These are phyloP conservation scores for Acrobasis repandana DNA, from an alignment of 2,888 invertebrate genomes.

Conservation along the genomic window DNA sequence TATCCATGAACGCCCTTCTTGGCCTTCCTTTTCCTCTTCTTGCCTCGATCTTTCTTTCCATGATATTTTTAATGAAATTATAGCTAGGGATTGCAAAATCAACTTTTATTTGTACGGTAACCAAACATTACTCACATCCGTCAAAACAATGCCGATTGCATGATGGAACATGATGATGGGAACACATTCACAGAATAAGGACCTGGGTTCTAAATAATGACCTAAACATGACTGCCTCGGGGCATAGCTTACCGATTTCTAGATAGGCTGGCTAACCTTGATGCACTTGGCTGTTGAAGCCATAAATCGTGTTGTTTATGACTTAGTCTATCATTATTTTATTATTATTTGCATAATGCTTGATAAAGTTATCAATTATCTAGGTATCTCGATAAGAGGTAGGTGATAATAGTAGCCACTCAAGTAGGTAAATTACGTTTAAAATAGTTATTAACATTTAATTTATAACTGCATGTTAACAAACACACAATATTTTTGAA, in stretches of 20 bases:
- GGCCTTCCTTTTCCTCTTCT: too few species aligned
- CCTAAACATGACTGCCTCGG: constrained; percentile 4
- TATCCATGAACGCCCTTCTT: too few species aligned
- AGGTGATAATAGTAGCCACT: neutral
- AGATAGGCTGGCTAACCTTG: neutral
- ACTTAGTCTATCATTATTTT: neutral
- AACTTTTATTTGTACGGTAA: too few species aligned
- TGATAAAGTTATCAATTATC: constrained; percentile 2
- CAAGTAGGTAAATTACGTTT: neutral
- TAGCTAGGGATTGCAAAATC: too few species aligned
- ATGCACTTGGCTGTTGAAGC: neutral
- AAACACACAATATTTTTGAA: too few species aligned
- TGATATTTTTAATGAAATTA: too few species aligned
- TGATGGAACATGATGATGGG: neutral
- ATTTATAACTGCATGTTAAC: too few species aligned
- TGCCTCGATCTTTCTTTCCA: too few species aligned
- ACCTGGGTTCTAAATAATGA: neutral
- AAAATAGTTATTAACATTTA: too few species aligned
- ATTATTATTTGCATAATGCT: constrained; percentile 8
- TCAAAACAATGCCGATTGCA: neutral
- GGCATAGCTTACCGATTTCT: neutral
- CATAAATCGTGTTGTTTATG: constrained; percentile 2
- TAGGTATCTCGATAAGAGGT: neutral
- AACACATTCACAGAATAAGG: neutral
- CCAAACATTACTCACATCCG: too few species aligned